Evolutionary conservation across 2,797 vertebrate species (phyloP).

Genomic region (Danio aesculapii): DNA sequence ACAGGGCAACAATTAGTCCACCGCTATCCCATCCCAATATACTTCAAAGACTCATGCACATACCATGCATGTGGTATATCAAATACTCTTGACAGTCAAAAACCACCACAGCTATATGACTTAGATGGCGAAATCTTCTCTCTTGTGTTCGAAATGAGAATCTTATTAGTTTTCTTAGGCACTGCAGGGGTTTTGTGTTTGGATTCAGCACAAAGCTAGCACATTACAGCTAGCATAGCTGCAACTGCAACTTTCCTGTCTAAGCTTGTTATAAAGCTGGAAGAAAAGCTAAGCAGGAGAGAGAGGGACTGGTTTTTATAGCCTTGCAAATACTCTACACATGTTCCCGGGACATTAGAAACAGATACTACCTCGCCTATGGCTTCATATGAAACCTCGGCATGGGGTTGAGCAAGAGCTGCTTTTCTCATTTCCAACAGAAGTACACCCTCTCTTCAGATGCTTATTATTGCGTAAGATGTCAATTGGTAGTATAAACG

Average conservation of each 20-base stretch:
- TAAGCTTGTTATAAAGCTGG: slow-evolving; percentile 38
- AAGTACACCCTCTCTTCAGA: slow-evolving; percentile 13
- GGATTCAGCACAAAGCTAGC: slow-evolving; percentile 1
- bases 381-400: slow-evolving; percentile 13
- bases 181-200: slow-evolving; percentile 28
- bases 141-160: slow-evolving; percentile 20
- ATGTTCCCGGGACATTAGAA: slow-evolving; percentile 45
- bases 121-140: background rate
- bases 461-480: background rate
- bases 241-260: slow-evolving; percentile 27
- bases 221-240: slow-evolving; percentile 63
- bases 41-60: slow-evolving; percentile 7
- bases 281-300: slow-evolving; percentile 11
- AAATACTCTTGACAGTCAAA: slow-evolving; percentile 20
- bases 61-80: slow-evolving; percentile 1
- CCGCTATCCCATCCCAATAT: slow-evolving; percentile 14
- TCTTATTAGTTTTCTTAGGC: slow-evolving; percentile 2
- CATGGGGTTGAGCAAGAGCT: slow-evolving; percentile 35
- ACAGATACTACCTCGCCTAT: slow-evolving; percentile 40
- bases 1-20: slow-evolving; percentile 43
- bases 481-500: slow-evolving; percentile 3
- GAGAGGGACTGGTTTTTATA: slow-evolving; percentile 35
- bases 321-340: slow-evolving; percentile 50
- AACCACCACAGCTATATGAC: background rate
- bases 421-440: slow-evolving; percentile 31